Percentiles rank a stretch among this genome's conserved stretches.
Evolutionary conservation across 1,140 invertebrate species (phyloP).

Genomic region (Drosophila pachea): DNA sequence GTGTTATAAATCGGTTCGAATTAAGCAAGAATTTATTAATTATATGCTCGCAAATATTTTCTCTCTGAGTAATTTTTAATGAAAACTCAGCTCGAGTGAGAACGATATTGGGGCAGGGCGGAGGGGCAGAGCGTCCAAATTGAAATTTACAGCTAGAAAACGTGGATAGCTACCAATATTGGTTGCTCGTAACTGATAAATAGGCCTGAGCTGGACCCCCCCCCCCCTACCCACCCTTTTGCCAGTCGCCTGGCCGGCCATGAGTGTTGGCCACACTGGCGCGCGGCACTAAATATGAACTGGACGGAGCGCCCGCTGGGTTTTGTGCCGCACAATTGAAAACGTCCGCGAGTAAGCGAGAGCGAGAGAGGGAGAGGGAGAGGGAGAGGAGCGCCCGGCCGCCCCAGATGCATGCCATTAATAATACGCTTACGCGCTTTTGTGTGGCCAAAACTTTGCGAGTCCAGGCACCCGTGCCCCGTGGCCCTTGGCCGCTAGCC

Average conservation of each 20-base stretch:
- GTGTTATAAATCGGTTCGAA: constrained; percentile 2
- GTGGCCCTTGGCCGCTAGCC: constrained; percentile 1
- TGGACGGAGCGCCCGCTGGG: constrained; percentile 19
- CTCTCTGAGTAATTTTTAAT: background rate
- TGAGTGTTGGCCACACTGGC: constrained; percentile 46
- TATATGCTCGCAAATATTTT: constrained; percentile 31
- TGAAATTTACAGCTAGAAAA: constrained; percentile 18
- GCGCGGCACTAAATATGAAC: constrained; percentile 49
- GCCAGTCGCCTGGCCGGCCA: constrained; percentile 25
- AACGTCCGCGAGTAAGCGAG: constrained; percentile 5
- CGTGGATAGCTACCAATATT: constrained; percentile 5
- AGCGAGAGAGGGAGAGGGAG: background rate
- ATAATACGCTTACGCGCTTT: constrained; percentile 70
- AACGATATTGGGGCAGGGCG: background rate
- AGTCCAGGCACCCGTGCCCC: background rate
- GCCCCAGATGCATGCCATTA: constrained; percentile 42
- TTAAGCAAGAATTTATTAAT: constrained; percentile 32
- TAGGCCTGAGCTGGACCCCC: constrained; percentile 5
- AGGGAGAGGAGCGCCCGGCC: background rate
- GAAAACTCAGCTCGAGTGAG: constrained; percentile 5
- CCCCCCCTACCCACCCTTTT: too few species aligned
- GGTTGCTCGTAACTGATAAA: constrained; percentile 31
- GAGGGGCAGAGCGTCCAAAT: constrained; percentile 7
- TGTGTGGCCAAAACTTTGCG: constrained; percentile 36
- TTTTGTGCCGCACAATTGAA: constrained; percentile 47